Evolutionary conservation across 2,113 vertebrate genomes (phyloP), one percentile per base, ranked within the genome.

Genomic region (Bubo scandiacus): DNA sequence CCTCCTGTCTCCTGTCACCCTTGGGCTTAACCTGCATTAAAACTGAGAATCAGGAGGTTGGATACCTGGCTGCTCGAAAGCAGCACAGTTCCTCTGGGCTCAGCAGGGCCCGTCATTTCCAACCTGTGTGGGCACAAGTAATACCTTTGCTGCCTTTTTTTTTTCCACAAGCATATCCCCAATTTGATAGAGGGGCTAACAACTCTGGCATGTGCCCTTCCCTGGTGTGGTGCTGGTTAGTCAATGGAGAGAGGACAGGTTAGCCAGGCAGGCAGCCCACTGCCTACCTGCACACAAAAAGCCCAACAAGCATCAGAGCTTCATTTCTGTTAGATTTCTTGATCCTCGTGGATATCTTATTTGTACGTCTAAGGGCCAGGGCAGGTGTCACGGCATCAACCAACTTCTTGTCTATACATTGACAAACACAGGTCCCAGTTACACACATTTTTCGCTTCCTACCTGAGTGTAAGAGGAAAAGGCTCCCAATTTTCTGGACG

Each of bases 131-230:
- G n/a, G 43, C 32, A 63, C 20, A 38, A 65, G 19, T 0, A 2
- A 55, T 10, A 51, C 10, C 11, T 66, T 59, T 43, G 30, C 42
- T 62, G 23, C 23, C 23, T 32, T 23, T 23, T 27, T 23, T 59
- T 32, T 11, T 27, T 5, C 12, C 20, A 23, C 43, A 59, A 47
- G 6, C 36, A 9, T 15, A 30, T 29, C 15, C 7, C 57, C 43
- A 16, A 25, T 14, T 42, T 26, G 32, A 19, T 9, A 36, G 17
- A 11, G 25, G 32, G 15, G 6, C 38, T 66, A 57, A 51, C 27
- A 32, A 4, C 34, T 40, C 40, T 14, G 1, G 0, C 6, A 0
- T 4, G 5, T 8, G 70, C 25, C 26, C 11, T 25, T 66, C 26
- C 27, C 65, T 49, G 47, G 11, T 2, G 0, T 5, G 20, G 8